Evolutionary conservation across 1,140 invertebrate species (phyloP), one percentile per base, ranked within the genome.

Genomic region (Scaptomyza graminum): DNA sequence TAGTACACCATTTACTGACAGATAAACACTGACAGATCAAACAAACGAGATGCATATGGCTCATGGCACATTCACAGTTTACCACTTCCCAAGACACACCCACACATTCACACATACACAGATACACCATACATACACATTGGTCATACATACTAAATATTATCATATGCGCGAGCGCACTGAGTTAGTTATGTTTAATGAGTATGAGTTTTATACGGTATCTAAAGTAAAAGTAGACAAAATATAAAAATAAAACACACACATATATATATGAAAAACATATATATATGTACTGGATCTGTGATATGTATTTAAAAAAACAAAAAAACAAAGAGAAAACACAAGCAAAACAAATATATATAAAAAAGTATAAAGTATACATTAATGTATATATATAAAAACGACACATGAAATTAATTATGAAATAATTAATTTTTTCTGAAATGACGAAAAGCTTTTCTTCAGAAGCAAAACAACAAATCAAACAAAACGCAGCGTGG

Each of bases 251-350:
- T 47, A 71, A 67, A 46, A 66, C 84, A 76, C 31, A 34, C 31
- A 34, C 31, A 70, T 66, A 89, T 74, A 80, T 76, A 76, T 76
- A 62, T 62, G 2, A 55, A 43, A 76, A 43, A 76, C 65, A 73
- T 52, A 50, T 88, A 88, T 87, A 87, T 87, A 87, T 82, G 85
- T 84, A 90, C 90, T 91, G 90, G 85, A 91, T 91, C 90, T 91
- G 90, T 91, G 90, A 91, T 91, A 91, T 91, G 90, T 91, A 91
- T 88, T 90, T 55, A 91, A 81, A 74, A 80, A 72, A 34, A 70
- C 64, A 75, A 69, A 63, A 83, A 83, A 67, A 77, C 60, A 66
- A 44, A 70, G 54, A 57, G 39, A 57, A 28, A 28, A 57, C 22
- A 43, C 54, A 57, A 43, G 39, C 37, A 9, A 52, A 44, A 6